Evolutionary conservation across 2,113 vertebrate genomes (phyloP), one percentile per base, ranked within the genome.

Genomic region (Myodes glareolus): DNA sequence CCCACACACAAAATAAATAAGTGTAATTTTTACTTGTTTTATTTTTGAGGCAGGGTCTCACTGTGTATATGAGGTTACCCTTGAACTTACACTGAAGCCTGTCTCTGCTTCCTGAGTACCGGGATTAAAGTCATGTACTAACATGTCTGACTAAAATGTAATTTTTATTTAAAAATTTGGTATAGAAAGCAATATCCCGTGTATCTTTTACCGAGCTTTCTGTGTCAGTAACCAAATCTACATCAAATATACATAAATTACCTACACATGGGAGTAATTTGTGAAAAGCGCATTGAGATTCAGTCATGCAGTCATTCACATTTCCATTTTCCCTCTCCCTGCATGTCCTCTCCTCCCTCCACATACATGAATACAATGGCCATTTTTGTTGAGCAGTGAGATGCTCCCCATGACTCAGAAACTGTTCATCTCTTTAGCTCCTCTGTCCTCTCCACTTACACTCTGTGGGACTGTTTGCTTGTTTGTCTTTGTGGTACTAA

Each of bases 141-240:
- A 84, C 27, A 85, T 42, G 58, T 8, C 58, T 84, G 27, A 58
- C 58, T 84, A 84, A 84, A 84, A 84, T 42, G 39, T 10, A 63
- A 42, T 84, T 84, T 63, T 84, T 63, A 63, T 68, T 65, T 86
- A 33, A 67, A 67, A 86, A 23, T 75, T 50, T 67, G 14, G 10
- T 65, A 65, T 47, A 72, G 36, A 96, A 73, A 88, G 19, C 19
- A 93, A 12, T 45, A 89, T 77, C 92, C 67, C 77, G 23, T 92
- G 27, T 78, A n/a, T 63, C 23, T 90, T 78, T 86, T 36, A 52
- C 19, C 25, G 61, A 77, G 55, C 7, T 91, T 91, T 90, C 70
- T 16, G 42, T 13, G 58, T 45, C 58, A 84, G 33, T 81, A 33
- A 88, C 47, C 65, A 89, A 94, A 68, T 84, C 61, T 80, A 19